phyloP scores from a whole-genome alignment of 2,113 vertebrate genomes.

The Oncorhynchus keta region DNA sequence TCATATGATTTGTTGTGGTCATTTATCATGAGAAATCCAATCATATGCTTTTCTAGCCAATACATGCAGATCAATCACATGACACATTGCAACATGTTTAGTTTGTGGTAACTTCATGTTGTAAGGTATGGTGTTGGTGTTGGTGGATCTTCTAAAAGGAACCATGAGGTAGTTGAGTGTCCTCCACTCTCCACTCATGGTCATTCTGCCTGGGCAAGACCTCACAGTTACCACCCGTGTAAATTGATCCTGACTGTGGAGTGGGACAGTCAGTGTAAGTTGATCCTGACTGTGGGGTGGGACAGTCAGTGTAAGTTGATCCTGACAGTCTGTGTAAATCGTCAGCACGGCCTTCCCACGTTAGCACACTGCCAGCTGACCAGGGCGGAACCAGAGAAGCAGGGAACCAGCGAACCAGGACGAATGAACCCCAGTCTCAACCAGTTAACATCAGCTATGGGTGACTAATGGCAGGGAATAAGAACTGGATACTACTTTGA shows the following conservation, averaged over 20 bases:
- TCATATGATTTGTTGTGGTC: neutral
- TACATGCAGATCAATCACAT: neutral
- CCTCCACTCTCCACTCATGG: constrained; percentile 41
- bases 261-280: constrained; percentile 52
- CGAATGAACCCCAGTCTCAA: constrained; percentile 49
- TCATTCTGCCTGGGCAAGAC: constrained; percentile 38
- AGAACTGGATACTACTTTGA: constrained; percentile 14
- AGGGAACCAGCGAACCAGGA: constrained; percentile 32
- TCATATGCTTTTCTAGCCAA: neutral
- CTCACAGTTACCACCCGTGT: constrained; percentile 54
- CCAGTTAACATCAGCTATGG: constrained; percentile 42
- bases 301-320: constrained; percentile 51
- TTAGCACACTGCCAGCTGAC: constrained; percentile 63
- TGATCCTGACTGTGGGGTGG: constrained; percentile 27
- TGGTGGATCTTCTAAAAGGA: neutral
- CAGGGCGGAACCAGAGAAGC: constrained; percentile 33
- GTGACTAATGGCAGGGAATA: constrained; percentile 46
- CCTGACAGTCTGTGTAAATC: constrained; percentile 60
- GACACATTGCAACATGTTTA: no score
- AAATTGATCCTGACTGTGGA: constrained; percentile 54
- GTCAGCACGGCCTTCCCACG: constrained; percentile 48
- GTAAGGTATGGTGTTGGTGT: neutral
- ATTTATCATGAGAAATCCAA: neutral
- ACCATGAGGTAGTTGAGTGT: constrained; percentile 13
- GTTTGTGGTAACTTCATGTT: neutral